These are phyloP conservation scores for Mesembrinibis cayennensis DNA, from an alignment of 2,113 vertebrate species.

Conservation along the genomic window DNA sequence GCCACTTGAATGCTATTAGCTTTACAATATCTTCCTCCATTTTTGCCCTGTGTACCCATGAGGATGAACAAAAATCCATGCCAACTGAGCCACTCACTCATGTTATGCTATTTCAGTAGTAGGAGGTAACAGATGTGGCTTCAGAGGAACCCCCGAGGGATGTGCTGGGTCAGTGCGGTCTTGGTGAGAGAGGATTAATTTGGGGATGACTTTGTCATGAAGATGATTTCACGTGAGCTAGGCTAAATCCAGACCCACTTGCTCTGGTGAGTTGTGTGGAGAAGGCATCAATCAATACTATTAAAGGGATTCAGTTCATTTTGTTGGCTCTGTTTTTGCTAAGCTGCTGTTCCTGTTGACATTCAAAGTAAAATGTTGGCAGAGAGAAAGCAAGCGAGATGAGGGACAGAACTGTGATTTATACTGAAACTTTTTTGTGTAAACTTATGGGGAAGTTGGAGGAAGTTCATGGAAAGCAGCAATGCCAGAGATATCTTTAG, in stretches of 20 bases:
- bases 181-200: slow-evolving; percentile 12
- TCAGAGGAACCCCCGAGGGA: slow-evolving; percentile 11
- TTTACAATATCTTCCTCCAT: not conserved
- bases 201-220: slow-evolving; percentile 42
- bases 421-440: not conserved
- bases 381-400: not conserved
- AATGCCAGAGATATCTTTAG: slow-evolving; percentile 42
- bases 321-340: not conserved
- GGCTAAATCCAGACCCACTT: slow-evolving; percentile 28
- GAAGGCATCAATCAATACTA: slow-evolving; percentile 28
- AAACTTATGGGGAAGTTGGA: not conserved
- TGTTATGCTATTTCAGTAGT: not conserved
- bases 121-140: slow-evolving; percentile 17
- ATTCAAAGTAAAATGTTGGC: slow-evolving; percentile 38
- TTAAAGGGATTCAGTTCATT: slow-evolving; percentile 29
- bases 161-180: not conserved
- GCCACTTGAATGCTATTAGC: not conserved
- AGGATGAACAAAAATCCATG: not conserved
- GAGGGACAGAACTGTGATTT: slow-evolving; percentile 26
- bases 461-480: slow-evolving; percentile 31
- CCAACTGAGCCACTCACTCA: not conserved
- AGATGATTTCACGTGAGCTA: slow-evolving; percentile 30
- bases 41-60: not conserved
- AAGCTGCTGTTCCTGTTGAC: slow-evolving; percentile 36
- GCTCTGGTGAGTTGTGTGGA: not conserved